Percentiles rank a stretch among this genome's conserved stretches.
phyloP scores from a whole-genome alignment of 53 echinoderm and acorn worm species.

The Luidia sarsii region DNA sequence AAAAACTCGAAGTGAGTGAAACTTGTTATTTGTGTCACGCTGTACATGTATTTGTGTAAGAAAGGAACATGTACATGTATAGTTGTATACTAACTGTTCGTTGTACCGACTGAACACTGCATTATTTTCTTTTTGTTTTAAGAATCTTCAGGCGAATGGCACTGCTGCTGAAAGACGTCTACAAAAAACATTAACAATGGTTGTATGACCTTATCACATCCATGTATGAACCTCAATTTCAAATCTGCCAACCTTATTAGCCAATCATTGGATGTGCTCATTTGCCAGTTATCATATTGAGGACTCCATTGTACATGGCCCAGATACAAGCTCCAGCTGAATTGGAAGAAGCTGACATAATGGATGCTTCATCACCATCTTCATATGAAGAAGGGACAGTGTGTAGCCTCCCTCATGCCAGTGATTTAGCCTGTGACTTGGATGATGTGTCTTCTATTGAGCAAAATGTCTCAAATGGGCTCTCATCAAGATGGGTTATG shows the following conservation, averaged over 20 bases:
- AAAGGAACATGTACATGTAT: too few relatives aligned
- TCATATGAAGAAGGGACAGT: neutral
- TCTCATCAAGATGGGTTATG: constrained; percentile 54
- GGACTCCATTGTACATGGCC: constrained; percentile 24
- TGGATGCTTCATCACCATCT: constrained; percentile 21
- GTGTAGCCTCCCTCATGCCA: neutral
- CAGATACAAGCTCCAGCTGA: constrained; percentile 42
- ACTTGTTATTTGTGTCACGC: too few relatives aligned
- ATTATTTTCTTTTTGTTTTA: too few relatives aligned
- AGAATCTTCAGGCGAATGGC: too few relatives aligned
- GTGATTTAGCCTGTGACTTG: neutral
- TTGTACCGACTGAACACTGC: too few relatives aligned
- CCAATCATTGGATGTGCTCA: too few relatives aligned
- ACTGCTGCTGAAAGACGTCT: too few relatives aligned
- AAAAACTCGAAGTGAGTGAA: too few relatives aligned
- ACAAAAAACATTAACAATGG: too few relatives aligned
- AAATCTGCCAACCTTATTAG: too few relatives aligned
- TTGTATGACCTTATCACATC: neutral
- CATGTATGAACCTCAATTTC: neutral
- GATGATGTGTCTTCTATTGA: neutral
- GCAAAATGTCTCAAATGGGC: neutral
- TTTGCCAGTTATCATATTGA: neutral
- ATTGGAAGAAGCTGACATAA: constrained; percentile 22
- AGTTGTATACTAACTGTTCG: too few relatives aligned
- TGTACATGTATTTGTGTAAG: too few relatives aligned